These are phyloP conservation scores for Eulemur mongoz DNA, from an alignment of 2,797 vertebrate genomes.

Conservation along the genomic window DNA sequence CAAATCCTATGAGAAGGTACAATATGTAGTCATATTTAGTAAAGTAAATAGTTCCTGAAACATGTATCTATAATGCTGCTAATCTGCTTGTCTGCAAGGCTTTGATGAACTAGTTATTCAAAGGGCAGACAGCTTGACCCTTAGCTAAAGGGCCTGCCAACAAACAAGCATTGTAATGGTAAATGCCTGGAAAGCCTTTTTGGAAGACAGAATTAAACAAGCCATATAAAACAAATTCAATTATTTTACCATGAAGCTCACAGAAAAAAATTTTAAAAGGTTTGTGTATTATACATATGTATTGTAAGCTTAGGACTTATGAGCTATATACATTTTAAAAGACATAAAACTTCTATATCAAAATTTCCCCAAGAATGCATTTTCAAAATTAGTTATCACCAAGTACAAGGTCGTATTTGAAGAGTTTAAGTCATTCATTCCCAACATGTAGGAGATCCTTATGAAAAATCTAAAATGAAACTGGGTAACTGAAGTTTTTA, in stretches of 20 bases:
- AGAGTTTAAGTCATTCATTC: constrained; percentile 16
- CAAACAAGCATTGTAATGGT: neutral
- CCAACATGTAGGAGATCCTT: constrained; percentile 36
- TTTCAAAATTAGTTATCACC: constrained; percentile 48
- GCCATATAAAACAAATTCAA: constrained; percentile 35
- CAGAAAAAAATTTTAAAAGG: neutral
- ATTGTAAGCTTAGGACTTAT: constrained; percentile 18
- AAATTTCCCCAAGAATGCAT: neutral
- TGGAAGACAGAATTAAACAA: constrained; percentile 47
- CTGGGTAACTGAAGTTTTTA: neutral
- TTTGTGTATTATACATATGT: neutral
- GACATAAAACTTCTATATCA: neutral
- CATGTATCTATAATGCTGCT: neutral
- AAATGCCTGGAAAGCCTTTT: constrained; percentile 56
- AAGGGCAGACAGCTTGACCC: neutral
- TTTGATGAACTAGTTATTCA: constrained; percentile 42
- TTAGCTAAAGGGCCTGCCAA: constrained; percentile 35
- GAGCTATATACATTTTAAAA: neutral
- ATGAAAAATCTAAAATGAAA: constrained; percentile 49
- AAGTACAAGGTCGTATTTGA: neutral
- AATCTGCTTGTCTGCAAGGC: constrained; percentile 22
- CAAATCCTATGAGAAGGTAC: constrained; percentile 14
- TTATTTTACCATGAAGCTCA: constrained; percentile 26
- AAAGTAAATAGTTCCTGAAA: constrained; percentile 42
- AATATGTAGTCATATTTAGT: neutral